phyloP scores from a whole-genome alignment of 2,888 invertebrate species.

The Hydropsyche betteni region DNA sequence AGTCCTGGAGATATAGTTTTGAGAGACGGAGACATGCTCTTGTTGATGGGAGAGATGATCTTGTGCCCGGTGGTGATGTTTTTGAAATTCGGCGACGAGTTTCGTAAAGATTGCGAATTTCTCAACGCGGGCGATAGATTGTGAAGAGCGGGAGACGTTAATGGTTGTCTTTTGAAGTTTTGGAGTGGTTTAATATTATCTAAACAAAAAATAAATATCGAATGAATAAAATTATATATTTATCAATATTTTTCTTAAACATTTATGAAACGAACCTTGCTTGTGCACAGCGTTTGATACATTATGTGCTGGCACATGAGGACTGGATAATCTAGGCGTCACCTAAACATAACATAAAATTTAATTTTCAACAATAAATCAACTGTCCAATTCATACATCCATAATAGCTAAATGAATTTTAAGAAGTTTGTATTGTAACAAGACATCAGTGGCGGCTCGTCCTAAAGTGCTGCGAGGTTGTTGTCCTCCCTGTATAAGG shows the following conservation, averaged over 20 bases:
- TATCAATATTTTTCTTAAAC: no score
- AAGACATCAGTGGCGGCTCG: no score
- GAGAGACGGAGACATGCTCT: conserved; percentile 38
- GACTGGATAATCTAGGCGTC: conserved; percentile 49
- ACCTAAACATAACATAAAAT: conserved; percentile 35
- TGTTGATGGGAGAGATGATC: conserved; percentile 30
- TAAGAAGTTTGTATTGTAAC: no score
- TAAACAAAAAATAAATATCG: background rate
- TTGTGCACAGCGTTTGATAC: conserved; percentile 40
- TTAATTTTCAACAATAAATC: background rate
- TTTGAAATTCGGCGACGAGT: conserved; percentile 38
- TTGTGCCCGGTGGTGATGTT: conserved; percentile 27
- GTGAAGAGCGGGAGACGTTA: conserved; percentile 47
- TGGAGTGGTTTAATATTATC: conserved; percentile 40
- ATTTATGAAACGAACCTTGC: conserved; percentile 41
- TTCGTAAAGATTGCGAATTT: conserved; percentile 27
- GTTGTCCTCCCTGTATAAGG: no score
- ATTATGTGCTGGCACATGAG: conserved; percentile 45
- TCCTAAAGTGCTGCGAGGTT: no score
- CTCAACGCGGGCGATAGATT: conserved; percentile 44
- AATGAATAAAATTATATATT: no score
- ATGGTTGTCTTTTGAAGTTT: conserved; percentile 51
- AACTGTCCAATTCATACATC: background rate
- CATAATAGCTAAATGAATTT: background rate
- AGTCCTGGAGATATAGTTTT: conserved; percentile 38